A percentile compares a stretch with the other conserved stretches of the same genome.
Evolutionary conservation across 2,113 vertebrate genomes (phyloP).

Genomic region (Gadus chalcogrammus): DNA sequence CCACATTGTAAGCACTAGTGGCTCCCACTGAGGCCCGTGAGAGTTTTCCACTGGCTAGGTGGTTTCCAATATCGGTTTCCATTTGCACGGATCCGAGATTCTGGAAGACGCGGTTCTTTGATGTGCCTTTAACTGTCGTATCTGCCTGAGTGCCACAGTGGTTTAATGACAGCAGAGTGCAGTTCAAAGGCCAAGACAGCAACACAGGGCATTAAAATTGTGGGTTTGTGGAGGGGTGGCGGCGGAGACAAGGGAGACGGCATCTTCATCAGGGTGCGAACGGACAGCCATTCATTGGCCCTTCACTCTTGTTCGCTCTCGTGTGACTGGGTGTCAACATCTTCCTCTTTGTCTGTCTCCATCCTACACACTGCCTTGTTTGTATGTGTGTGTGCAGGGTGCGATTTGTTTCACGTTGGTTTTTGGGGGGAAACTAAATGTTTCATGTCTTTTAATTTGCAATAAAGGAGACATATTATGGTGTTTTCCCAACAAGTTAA

Average conservation of each 20-base stretch:
- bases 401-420: too few relatives aligned
- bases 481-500: too few relatives aligned
- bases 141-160: slow-evolving; percentile 32
- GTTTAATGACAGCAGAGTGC: slow-evolving; percentile 47
- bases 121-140: slow-evolving; percentile 29
- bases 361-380: not conserved
- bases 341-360: slow-evolving; percentile 13
- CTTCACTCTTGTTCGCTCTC: slow-evolving; percentile 24
- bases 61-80: slow-evolving; percentile 57
- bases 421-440: too few relatives aligned
- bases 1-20: slow-evolving; percentile 27
- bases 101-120: slow-evolving; percentile 39
- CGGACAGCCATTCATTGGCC: slow-evolving; percentile 30
- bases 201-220: slow-evolving; percentile 24
- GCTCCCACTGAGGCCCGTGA: slow-evolving; percentile 28
- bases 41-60: slow-evolving; percentile 44
- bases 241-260: slow-evolving; percentile 6
- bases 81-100: slow-evolving; percentile 30
- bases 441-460: too few relatives aligned
- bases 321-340: slow-evolving; percentile 19
- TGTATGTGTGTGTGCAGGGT: slow-evolving; percentile 5
- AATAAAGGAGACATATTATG: too few relatives aligned
- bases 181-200: slow-evolving; percentile 29
- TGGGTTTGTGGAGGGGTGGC: too few relatives aligned
- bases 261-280: slow-evolving; percentile 32